Conservation (phyloP, 2,797 vertebrate genomes). For the Synanceia verrucosa region DNA sequence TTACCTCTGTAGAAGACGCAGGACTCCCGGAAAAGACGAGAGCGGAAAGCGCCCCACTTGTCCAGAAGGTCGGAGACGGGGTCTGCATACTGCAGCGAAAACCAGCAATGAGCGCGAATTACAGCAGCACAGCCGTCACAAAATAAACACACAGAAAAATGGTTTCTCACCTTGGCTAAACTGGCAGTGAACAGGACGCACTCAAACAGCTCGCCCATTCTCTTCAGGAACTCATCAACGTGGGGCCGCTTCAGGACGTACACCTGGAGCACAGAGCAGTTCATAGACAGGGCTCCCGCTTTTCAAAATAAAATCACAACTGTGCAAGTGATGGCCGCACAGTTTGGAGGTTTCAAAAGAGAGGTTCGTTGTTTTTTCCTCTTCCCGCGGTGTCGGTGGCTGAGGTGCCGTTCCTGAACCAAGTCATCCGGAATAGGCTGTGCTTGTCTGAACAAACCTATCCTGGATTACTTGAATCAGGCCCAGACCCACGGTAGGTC, state of each 20-base stretch:
- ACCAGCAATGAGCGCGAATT: too few species aligned
- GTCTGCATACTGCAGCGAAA: slow-evolving; percentile 86
- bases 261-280: slow-evolving; percentile 78
- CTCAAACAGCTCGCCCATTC: slow-evolving; percentile 94
- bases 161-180: slow-evolving; percentile 91
- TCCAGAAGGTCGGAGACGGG: slow-evolving; percentile 93
- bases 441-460: slow-evolving; percentile 94
- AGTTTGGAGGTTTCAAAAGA: neutral
- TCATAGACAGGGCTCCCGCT: neutral
- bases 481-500: slow-evolving; percentile 71
- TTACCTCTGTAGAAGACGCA: slow-evolving; percentile 94
- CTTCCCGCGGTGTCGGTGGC: slow-evolving; percentile 12
- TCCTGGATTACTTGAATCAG: slow-evolving; percentile 99
- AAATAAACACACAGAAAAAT: too few species aligned
- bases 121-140: too few species aligned
- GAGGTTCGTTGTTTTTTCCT: slow-evolving; percentile 3
- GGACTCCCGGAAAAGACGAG: slow-evolving; percentile 92
- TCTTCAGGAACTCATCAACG: slow-evolving; percentile 92
- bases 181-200: slow-evolving; percentile 95
- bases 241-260: slow-evolving; percentile 93
- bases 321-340: neutral
- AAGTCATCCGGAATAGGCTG: slow-evolving; percentile 99
- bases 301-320: slow-evolving; percentile 21
- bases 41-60: slow-evolving; percentile 93
- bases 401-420: slow-evolving; percentile 87